These are phyloP conservation scores for Tapera naevia DNA, from an alignment of 2,797 vertebrate species.

Conservation along the genomic window DNA sequence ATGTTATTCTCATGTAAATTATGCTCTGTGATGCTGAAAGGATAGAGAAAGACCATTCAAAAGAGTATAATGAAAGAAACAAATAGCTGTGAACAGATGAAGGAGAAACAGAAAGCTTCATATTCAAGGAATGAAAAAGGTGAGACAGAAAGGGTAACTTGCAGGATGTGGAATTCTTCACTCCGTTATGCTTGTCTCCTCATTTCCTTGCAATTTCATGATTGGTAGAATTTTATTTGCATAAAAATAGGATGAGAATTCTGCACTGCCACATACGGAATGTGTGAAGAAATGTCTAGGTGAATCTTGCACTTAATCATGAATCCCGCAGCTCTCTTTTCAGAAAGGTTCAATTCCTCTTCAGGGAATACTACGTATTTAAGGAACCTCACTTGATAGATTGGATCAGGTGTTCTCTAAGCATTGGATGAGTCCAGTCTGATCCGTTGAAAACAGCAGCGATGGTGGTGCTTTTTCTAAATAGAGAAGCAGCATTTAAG, in stretches of 20 bases:
- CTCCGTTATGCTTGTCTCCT: constrained; percentile 58
- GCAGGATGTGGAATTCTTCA: constrained; percentile 56
- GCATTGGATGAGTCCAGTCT: background rate
- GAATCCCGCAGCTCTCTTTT: background rate
- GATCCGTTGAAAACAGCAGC: background rate
- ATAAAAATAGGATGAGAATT: constrained; percentile 60
- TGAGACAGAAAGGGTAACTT: constrained; percentile 49
- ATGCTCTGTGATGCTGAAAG: constrained; percentile 45
- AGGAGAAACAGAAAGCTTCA: constrained; percentile 47
- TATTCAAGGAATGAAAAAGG: constrained; percentile 50
- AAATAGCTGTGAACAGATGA: constrained; percentile 57
- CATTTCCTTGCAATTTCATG: constrained; percentile 58
- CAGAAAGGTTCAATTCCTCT: background rate
- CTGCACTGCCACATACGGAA: background rate
- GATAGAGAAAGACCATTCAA: constrained; percentile 45
- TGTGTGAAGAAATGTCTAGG: constrained; percentile 21
- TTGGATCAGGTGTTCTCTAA: background rate
- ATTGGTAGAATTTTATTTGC: constrained; percentile 63
- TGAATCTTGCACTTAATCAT: background rate
- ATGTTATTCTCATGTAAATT: constrained; percentile 58
- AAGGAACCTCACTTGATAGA: background rate
- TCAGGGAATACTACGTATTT: background rate
- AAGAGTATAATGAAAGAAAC: constrained; percentile 55
- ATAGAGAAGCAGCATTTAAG: background rate
- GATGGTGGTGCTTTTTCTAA: background rate